These are phyloP conservation scores for Ichneumoninae sp. DNA, from an alignment of 2,888 invertebrate species.

Conservation along the genomic window DNA sequence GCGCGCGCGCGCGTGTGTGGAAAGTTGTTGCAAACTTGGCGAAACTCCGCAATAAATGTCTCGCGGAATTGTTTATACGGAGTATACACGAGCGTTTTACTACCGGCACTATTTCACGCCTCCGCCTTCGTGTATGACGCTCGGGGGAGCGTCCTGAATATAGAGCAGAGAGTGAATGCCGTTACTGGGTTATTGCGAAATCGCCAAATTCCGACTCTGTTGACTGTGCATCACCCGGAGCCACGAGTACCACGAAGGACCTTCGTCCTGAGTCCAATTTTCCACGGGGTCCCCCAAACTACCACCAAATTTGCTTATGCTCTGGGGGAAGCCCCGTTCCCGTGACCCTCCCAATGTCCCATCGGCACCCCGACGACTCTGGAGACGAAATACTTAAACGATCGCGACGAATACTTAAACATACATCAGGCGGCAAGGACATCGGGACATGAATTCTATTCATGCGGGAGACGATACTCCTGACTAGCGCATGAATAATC, in stretches of 20 bases:
- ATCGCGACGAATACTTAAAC: too few relatives aligned
- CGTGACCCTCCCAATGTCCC: background rate
- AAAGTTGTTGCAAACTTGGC: constrained; percentile 28
- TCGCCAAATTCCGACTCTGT: constrained; percentile 16
- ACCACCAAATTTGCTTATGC: constrained; percentile 6
- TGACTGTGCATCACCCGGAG: constrained; percentile 1
- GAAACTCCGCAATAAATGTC: constrained; percentile 55
- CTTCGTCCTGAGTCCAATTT: constrained; percentile 16
- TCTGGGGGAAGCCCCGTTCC: background rate
- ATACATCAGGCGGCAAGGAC: background rate
- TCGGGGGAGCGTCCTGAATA: constrained; percentile 41
- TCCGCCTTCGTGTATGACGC: constrained; percentile 7
- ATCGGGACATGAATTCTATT: background rate
- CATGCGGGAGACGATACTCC: background rate
- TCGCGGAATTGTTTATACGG: constrained; percentile 54
- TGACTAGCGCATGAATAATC: background rate
- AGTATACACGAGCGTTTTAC: constrained; percentile 51
- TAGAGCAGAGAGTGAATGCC: background rate
- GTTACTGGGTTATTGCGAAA: constrained; percentile 27
- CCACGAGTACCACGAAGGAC: background rate
- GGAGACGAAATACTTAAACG: constrained; percentile 35
- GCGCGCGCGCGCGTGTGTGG: background rate
- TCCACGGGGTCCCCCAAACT: background rate
- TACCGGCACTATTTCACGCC: constrained; percentile 41
- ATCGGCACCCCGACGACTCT: background rate